These are phyloP conservation scores for Drosophila paracracens DNA, from an alignment of 2,888 invertebrate species.

Conservation along the genomic window DNA sequence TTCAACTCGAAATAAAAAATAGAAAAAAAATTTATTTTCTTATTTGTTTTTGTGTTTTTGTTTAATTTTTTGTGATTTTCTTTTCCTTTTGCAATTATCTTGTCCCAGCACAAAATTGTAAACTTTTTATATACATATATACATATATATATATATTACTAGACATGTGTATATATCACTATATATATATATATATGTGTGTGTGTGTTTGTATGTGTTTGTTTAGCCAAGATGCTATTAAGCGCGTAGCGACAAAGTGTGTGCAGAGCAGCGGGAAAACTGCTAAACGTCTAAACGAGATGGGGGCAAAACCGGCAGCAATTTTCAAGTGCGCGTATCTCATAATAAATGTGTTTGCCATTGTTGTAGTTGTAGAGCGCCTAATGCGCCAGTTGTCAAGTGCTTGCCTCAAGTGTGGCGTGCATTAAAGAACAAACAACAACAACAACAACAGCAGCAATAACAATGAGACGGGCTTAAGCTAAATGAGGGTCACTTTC, in stretches of 20 bases:
- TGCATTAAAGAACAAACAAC: constrained; percentile 34
- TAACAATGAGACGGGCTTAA: constrained; percentile 8
- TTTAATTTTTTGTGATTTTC: constrained; percentile 12
- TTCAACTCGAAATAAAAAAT: neutral
- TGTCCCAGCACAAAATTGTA: constrained; percentile 73
- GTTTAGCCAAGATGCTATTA: constrained; percentile 60
- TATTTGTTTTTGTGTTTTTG: constrained; percentile 28
- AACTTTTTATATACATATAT: constrained; percentile 38
- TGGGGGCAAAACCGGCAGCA: constrained; percentile 23
- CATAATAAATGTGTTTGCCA: constrained; percentile 62
- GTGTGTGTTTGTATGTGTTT: constrained; percentile 29
- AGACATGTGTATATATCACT: constrained; percentile 2
- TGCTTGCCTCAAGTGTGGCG: constrained; percentile 50
- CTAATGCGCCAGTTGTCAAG: constrained; percentile 55
- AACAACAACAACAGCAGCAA: constrained; percentile 14
- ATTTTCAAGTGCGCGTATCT: constrained; percentile 56
- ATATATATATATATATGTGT: constrained; percentile 10
- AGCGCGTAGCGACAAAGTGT: constrained; percentile 27
- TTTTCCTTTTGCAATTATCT: constrained; percentile 68
- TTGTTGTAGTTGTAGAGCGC: constrained; percentile 33
- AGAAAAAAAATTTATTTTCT: constrained; percentile 9
- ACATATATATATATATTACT: constrained; percentile 28
- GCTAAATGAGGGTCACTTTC: constrained; percentile 29
- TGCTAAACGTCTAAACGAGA: neutral
- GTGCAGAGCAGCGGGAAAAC: constrained; percentile 1